Base-by-base conservation (phyloP, 1,140 invertebrate species). In the Anastrepha ludens region DNA sequence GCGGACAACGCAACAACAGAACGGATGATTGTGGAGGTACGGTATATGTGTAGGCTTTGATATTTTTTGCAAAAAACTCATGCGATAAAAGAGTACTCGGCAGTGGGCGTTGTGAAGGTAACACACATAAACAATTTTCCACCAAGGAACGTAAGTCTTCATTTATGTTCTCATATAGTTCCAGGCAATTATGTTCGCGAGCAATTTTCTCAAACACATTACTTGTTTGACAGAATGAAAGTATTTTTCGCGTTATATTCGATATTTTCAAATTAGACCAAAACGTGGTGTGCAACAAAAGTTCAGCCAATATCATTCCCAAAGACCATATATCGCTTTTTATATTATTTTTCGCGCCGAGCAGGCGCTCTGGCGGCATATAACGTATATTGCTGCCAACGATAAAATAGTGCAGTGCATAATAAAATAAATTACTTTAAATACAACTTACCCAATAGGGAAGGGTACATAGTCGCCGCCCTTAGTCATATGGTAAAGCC, bases 261-360 rank as follows among this genome's bases (percentile, higher is more conserved):
- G 95, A 95, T 11, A 97, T 94, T 92, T 97, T 97, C 8, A 97
- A 93, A 88, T 95, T 95, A 47, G 94, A 91, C 96, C 97, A 97
- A 13, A 98, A 93, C 62, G 94, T 93, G 89, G 94, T 94, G 47
- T 95, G 94, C 81, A 97, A 93, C 89, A 96, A 93, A 15, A 97
- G 92, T 94, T 99, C 98, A 4, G 97, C 94, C 55, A 99, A 91
- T 65, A 99, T 96, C 44, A 99, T 96, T 70, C 97, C 98, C 87
- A 99, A 93, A 3, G 97, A 97, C 98, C 98, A 99, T 8, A 98
- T 95, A 94, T 99, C 98, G 65, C 96, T 96, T 94, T 98, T 97
- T 4, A 95, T 94, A 55, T 96, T 95, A 70, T 95, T 94, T 88
- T 94, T 94, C 87, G 93, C 89, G 88, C 94, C 94, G 15, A 97